Evolutionary conservation across 2,888 invertebrate genomes (phyloP), one percentile per base, ranked within the genome.

Genomic region (Ormyrus pomaceus): DNA sequence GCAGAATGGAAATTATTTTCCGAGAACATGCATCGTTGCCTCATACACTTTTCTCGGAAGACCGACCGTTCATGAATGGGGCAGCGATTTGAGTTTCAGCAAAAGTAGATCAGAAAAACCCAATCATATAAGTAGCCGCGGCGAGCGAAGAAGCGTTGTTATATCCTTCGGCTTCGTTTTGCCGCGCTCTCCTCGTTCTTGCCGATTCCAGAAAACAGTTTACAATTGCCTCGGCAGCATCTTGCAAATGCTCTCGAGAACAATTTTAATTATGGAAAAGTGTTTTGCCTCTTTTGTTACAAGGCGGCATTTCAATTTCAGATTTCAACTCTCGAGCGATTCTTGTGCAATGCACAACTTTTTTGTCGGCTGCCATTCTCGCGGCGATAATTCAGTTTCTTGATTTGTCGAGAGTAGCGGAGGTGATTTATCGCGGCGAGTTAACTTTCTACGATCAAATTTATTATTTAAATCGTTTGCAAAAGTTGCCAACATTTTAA

Each of bases 1-100:
- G 64, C 58, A 45, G 64, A 77, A 73, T 69, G 61, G 66, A 71
- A 74, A 78, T 71, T 19, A 68, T 81, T 74, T 78, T 74, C 81
- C 70, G 10, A 50, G 81, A 77, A 74, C 34, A 34, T 51, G 53
- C n/a, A 51, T 79, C 46, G 69, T 77, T 77, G 34, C 73, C 53
- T 69, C 58, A 65, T 59, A 48, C 34, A 34, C 34, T 81, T 73
- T 72, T 64, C 71, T 70, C 19, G 61, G 55, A 69, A 62, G 55
- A 70, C 34, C 55, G 10, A 7, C 2, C 19, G 19, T 55, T 76
- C 58, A 58, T 71, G 69, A 58, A 71, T 58, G 58, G 45, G 13
- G 34, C 13, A 46, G 62, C 56, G 65, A 72, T 72, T 78, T 68
- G 13, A 51, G 58, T 59, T 66, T 71, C 34, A 66, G 66, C 19